phyloP scores from a whole-genome alignment of 1,140 invertebrate species.

The Platorchestia sp. region DNA sequence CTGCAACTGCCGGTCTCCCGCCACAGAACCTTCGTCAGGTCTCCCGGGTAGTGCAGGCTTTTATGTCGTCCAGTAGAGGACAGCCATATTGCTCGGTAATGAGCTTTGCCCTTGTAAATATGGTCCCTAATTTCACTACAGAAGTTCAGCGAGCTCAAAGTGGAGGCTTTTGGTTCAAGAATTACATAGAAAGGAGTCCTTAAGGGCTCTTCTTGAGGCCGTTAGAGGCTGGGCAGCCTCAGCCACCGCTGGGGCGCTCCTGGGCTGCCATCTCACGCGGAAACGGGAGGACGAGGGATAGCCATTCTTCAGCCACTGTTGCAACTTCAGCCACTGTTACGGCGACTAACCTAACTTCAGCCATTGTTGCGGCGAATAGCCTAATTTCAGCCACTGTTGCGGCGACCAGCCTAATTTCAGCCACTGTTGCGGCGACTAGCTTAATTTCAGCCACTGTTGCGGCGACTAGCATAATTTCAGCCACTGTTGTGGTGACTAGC shows the following conservation, averaged over 20 bases:
- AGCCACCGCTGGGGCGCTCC: neutral
- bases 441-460: too few species aligned
- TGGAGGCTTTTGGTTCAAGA: neutral
- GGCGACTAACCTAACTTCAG: neutral
- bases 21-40: too few species aligned
- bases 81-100: neutral
- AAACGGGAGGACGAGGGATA: too few species aligned
- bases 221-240: neutral
- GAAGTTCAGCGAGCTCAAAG: neutral
- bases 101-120: constrained; percentile 7
- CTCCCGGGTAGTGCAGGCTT: neutral
- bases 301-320: neutral
- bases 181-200: neutral
- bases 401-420: neutral
- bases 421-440: too few species aligned
- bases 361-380: too few species aligned
- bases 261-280: too few species aligned
- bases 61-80: neutral
- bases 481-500: neutral
- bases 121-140: neutral
- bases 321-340: too few species aligned
- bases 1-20: too few species aligned
- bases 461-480: neutral
- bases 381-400: neutral
- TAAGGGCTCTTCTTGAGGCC: neutral